Evolutionary conservation across 2,797 vertebrate species (phyloP).

Genomic region (Apogon hyalosoma): DNA sequence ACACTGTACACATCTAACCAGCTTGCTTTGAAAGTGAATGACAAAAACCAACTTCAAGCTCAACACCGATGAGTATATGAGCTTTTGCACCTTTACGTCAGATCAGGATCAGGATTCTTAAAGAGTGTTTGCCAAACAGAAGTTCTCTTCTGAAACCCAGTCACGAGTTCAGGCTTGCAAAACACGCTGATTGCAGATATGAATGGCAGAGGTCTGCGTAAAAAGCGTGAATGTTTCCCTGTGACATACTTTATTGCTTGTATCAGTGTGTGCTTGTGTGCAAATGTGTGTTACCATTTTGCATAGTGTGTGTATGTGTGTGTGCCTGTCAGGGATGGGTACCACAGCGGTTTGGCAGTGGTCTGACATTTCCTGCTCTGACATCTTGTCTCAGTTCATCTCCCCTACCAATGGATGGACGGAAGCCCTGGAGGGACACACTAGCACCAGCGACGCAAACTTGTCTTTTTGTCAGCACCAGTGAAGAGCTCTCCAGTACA

Average conservation of each 20-base stretch:
- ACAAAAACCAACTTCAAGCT: no score
- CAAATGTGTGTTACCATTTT: conserved; percentile 28
- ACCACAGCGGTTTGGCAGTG: conserved; percentile 76
- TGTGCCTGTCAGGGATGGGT: conserved; percentile 70
- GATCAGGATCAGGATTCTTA: conserved; percentile 17
- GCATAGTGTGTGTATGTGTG: conserved; percentile 32
- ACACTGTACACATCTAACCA: no score
- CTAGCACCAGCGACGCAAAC: conserved; percentile 78
- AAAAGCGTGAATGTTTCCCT: conserved; percentile 10
- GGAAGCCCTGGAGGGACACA: conserved; percentile 80
- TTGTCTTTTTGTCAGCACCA: conserved; percentile 84
- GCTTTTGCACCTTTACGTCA: not conserved
- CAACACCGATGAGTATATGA: no score
- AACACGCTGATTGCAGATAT: not conserved
- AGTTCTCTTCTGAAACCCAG: not conserved
- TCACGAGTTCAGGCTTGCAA: not conserved
- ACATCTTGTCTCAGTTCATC: conserved; percentile 86
- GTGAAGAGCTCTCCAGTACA: conserved; percentile 77
- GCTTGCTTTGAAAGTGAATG: no score
- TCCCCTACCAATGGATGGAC: conserved; percentile 76
- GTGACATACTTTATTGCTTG: conserved; percentile 18
- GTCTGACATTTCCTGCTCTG: conserved; percentile 82
- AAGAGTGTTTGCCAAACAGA: not conserved
- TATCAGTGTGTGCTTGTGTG: conserved; percentile 18
- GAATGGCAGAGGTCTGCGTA: not conserved